Percentiles rank a stretch among this genome's conserved stretches.
Conservation (phyloP, 2,113 vertebrate species). For the Oostethus manadensis region DNA sequence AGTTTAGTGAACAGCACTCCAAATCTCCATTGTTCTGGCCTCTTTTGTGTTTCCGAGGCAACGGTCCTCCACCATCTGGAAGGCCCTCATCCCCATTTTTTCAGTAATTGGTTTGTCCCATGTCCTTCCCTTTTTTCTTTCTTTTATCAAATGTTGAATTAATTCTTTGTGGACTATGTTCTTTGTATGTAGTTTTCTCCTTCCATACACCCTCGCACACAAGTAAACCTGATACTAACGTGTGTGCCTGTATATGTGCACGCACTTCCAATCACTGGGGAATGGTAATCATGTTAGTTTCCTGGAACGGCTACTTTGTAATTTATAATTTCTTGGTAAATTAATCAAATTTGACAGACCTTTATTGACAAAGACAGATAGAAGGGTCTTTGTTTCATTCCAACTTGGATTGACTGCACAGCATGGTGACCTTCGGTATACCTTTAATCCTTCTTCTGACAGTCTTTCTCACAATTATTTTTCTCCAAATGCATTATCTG, state of each 20-base stretch:
- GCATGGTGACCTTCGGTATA: conserved; percentile 62
- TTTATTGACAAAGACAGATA: conserved; percentile 66
- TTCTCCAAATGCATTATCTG: conserved; percentile 8
- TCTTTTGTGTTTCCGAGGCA: conserved; percentile 66
- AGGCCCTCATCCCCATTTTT: conserved; percentile 53
- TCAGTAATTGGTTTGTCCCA: conserved; percentile 45
- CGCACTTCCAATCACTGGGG: conserved; percentile 28
- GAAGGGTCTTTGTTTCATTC: conserved; percentile 49
- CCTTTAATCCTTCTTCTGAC: conserved; percentile 28
- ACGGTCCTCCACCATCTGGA: conserved; percentile 64
- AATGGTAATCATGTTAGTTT: conserved; percentile 58
- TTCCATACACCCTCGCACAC: neutral
- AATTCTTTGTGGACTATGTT: neutral
- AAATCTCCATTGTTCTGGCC: conserved; percentile 65
- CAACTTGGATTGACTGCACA: conserved; percentile 43
- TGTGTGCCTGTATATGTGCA: conserved; percentile 5
- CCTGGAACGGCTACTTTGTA: conserved; percentile 46
- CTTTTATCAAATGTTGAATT: conserved; percentile 5
- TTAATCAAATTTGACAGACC: conserved; percentile 53
- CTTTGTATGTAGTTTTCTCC: neutral
- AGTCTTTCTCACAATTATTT: neutral
- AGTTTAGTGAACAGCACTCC: conserved; percentile 58
- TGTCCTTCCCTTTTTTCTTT: conserved; percentile 24
- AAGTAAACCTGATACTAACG: conserved; percentile 7
- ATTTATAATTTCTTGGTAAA: conserved; percentile 51